Evolutionary conservation across 2,888 invertebrate species (phyloP).

Genomic region (Thyatira batis): DNA sequence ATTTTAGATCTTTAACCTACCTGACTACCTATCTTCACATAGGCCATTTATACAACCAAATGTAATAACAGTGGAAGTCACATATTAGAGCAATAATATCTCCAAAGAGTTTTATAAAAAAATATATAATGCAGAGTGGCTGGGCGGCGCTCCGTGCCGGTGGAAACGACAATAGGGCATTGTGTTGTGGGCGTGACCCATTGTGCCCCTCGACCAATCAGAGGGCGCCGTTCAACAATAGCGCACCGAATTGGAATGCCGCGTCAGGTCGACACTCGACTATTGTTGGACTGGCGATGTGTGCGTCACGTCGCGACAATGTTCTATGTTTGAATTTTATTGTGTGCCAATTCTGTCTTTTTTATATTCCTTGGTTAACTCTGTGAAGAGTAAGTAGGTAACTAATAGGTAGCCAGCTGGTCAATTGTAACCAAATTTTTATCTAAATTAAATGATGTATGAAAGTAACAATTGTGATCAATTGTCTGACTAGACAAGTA

Average conservation of each 20-base stretch:
- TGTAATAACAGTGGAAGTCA: too few species aligned
- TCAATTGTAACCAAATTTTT: too few species aligned
- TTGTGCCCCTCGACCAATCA: conserved; percentile 74
- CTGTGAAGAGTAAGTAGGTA: background rate
- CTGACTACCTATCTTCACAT: too few species aligned
- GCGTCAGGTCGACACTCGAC: conserved; percentile 48
- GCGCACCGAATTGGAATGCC: conserved; percentile 77
- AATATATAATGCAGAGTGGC: conserved; percentile 31
- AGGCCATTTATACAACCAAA: too few species aligned
- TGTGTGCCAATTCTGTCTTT: conserved; percentile 17
- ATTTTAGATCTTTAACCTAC: too few species aligned
- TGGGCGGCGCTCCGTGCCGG: conserved; percentile 58
- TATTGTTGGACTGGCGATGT: conserved; percentile 73
- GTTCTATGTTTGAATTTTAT: conserved; percentile 48
- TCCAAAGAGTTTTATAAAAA: conserved; percentile 16
- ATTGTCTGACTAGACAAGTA: too few species aligned
- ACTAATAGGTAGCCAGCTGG: background rate
- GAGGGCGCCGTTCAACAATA: conserved; percentile 69
- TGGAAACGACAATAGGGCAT: conserved; percentile 73
- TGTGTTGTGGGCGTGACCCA: conserved; percentile 78
- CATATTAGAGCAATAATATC: background rate
- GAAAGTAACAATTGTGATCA: too few species aligned
- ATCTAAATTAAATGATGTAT: too few species aligned
- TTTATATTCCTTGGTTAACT: background rate
- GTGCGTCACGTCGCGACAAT: conserved; percentile 13